Evolutionary conservation across 2,797 vertebrate species (phyloP).

Genomic region (Manis crassicaudata): DNA sequence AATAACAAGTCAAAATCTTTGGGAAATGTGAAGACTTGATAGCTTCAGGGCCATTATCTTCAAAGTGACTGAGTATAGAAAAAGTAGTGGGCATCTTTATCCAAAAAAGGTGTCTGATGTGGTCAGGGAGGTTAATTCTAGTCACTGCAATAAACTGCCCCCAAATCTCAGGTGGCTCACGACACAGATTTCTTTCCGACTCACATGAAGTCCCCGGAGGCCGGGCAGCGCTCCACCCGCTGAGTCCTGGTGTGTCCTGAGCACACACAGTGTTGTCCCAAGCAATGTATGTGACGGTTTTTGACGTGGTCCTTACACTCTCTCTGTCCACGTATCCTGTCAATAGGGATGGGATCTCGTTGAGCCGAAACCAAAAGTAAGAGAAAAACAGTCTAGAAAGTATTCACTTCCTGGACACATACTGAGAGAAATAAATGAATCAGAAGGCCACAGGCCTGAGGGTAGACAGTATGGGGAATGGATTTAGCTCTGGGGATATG

Average conservation of each 20-base stretch:
- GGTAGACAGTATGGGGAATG: neutral
- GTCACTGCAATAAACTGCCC: neutral
- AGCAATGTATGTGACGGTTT: neutral
- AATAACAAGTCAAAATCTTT: constrained; percentile 26
- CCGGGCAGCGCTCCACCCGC: neutral
- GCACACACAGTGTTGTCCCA: neutral
- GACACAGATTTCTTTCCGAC: neutral
- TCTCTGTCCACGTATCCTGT: neutral
- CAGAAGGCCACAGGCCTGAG: neutral
- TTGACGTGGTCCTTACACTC: neutral
- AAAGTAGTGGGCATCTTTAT: neutral
- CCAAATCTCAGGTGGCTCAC: neutral
- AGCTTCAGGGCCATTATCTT: constrained; percentile 1
- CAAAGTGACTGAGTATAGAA: neutral
- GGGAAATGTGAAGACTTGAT: neutral
- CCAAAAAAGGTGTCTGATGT: neutral
- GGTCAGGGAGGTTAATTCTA: neutral
- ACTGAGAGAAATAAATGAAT: neutral
- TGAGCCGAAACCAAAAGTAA: constrained; percentile 23
- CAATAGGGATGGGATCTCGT: neutral
- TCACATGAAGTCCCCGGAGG: neutral
- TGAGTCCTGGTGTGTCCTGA: neutral
- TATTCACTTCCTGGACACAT: neutral
- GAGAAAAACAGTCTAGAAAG: neutral
- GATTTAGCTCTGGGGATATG: neutral